Evolutionary conservation across 2,888 invertebrate species (phyloP).

Genomic region (Zygogramma bicolorata): DNA sequence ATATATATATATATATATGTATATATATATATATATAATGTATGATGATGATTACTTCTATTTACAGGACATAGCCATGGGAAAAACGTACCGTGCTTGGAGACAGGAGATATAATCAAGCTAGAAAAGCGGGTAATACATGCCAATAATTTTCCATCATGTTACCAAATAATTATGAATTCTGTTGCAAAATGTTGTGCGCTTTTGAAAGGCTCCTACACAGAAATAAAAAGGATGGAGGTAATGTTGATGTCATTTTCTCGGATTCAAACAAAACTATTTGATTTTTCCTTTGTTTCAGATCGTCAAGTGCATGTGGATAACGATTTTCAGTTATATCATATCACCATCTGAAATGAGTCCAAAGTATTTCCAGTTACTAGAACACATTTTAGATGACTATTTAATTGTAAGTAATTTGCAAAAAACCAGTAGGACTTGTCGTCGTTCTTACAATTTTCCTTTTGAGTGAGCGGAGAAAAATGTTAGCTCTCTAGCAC

Average conservation of each 20-base stretch:
- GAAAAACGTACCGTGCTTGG: slow-evolving; percentile 45
- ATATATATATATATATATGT: not conserved
- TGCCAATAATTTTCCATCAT: slow-evolving; percentile 50
- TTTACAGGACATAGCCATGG: slow-evolving; percentile 54
- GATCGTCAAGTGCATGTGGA: slow-evolving; percentile 54
- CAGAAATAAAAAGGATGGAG: slow-evolving; percentile 37
- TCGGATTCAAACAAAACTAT: not conserved
- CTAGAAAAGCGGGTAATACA: slow-evolving; percentile 52
- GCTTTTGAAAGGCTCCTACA: slow-evolving; percentile 46
- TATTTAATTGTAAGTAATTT: slow-evolving; percentile 41
- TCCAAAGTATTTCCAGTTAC: slow-evolving; percentile 33
- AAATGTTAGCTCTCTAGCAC: no score
- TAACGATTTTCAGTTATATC: slow-evolving; percentile 45
- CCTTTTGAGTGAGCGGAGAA: no score
- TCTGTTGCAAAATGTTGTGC: slow-evolving; percentile 54
- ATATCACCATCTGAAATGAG: slow-evolving; percentile 28
- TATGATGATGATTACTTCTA: slow-evolving; percentile 42
- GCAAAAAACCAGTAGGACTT: no score
- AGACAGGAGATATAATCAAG: slow-evolving; percentile 38
- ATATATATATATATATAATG: not conserved
- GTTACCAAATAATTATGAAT: slow-evolving; percentile 51
- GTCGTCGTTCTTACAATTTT: no score
- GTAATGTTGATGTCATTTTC: slow-evolving; percentile 32
- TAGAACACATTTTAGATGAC: slow-evolving; percentile 40
- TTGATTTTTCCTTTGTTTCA: slow-evolving; percentile 34